Base-by-base conservation (phyloP, 2,888 invertebrate species). In the Agapostemon virescens region DNA sequence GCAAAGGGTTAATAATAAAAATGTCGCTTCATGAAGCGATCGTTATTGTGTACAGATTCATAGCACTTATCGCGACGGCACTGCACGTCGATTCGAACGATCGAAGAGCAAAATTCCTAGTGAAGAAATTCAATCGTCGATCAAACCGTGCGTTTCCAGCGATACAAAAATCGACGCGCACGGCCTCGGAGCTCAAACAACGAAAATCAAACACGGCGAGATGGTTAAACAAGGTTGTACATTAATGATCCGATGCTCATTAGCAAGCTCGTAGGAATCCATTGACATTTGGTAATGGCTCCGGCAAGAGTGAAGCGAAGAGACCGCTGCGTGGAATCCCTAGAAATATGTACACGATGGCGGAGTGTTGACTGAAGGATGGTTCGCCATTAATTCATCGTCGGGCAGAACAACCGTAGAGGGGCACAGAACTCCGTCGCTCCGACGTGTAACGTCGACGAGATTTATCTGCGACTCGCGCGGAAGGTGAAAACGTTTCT, bases 401-500 rank as follows among this genome's bases (percentile, higher is more conserved):
- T 33, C 33, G 20, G 20, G 33, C n/a, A 11, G 45, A 64, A 72
- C 23, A 64, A 64, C 72, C 49, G 17, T 15, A 1, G 23, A 1
- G 42, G 38, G 36, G n/a, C 61, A 52, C 38, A 15, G 36, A 36
- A 42, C 30, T 61, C 33, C 26, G 40, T 33, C 74, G 55, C 55
- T 9, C 5, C 55, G 52, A 67, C 55, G 49, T n/a, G 67, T 40
- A 58, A 26, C 23, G 33, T 66, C 26, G 17, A 7, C 33, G 20
- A 40, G 79, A 72, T 77, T 71, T 72, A 77, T 55, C 40, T 38
- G 58, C n/a, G 2, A 17, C 15, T 30, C 5, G 45, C 17, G 23
- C 13, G n/a, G 17, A 69, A 78, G 58, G 49, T 42, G 69, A n/a
- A 33, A 74, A 81, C 74, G 42, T 69, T 66, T 70, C 66, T 70